These are phyloP conservation scores for Acrossocheilus fasciatus DNA, from an alignment of 2,797 vertebrate species.

Conservation along the genomic window DNA sequence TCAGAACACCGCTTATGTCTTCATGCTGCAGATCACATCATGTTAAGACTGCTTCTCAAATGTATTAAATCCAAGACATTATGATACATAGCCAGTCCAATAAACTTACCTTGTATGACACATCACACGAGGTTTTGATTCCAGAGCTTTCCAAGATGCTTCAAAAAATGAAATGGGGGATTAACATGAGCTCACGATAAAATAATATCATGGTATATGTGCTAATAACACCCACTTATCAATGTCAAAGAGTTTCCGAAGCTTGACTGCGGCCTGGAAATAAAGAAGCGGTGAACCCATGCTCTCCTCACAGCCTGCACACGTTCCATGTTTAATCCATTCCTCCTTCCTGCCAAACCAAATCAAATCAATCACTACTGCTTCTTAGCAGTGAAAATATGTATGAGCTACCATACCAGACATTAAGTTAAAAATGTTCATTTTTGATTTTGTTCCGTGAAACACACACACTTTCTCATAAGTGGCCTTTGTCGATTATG, in stretches of 20 bases:
- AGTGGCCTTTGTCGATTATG: not conserved
- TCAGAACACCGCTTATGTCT: slow-evolving; percentile 63
- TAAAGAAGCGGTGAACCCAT: slow-evolving; percentile 68
- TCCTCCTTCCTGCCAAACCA: slow-evolving; percentile 71
- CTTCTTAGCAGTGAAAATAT: not conserved
- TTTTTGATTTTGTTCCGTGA: not conserved
- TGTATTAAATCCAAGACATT: not conserved
- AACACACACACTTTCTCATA: not conserved
- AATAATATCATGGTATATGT: not conserved
- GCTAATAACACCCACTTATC: slow-evolving; percentile 56
- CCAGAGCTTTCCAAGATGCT: slow-evolving; percentile 69
- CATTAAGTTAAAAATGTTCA: not conserved
- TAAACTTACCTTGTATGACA: slow-evolving; percentile 72
- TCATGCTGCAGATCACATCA: slow-evolving; percentile 61
- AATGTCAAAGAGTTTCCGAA: slow-evolving; percentile 63
- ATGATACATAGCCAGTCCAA: not conserved
- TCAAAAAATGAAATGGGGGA: not conserved
- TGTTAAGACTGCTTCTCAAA: not conserved
- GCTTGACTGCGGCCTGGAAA: slow-evolving; percentile 69
- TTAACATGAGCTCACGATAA: not conserved
- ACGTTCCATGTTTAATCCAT: slow-evolving; percentile 78
- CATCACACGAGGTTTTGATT: slow-evolving; percentile 73
- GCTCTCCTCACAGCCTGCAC: slow-evolving; percentile 74
- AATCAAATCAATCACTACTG: not conserved
- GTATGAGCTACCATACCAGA: not conserved